Conservation (phyloP, 2,888 invertebrate genomes). For the Eilema griseolum region DNA sequence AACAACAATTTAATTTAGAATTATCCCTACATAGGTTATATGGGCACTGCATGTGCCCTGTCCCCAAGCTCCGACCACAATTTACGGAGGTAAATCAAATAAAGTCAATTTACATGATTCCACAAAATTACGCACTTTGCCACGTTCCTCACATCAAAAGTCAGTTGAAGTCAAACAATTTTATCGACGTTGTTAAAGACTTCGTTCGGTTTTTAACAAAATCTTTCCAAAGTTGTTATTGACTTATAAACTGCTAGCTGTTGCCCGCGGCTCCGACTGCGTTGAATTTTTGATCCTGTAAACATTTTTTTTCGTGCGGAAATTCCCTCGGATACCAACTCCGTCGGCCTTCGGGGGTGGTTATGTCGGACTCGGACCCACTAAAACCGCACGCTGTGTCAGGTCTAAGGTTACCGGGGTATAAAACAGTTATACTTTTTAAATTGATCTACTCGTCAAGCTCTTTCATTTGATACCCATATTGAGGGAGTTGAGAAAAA, state of each 20-base stretch:
- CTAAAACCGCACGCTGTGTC: too few relatives aligned
- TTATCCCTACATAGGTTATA: slow-evolving; percentile 9
- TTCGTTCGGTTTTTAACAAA: neutral
- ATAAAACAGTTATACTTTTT: too few relatives aligned
- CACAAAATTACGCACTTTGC: slow-evolving; percentile 33
- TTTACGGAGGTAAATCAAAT: slow-evolving; percentile 51
- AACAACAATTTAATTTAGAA: neutral
- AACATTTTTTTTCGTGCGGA: too few relatives aligned
- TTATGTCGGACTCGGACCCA: too few relatives aligned
- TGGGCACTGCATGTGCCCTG: neutral
- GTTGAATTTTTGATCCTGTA: too few relatives aligned
- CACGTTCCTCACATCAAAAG: slow-evolving; percentile 16
- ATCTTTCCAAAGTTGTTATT: neutral
- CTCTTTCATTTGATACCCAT: too few relatives aligned
- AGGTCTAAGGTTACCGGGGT: too few relatives aligned
- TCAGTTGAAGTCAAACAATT: slow-evolving; percentile 13
- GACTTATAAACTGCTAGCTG: neutral
- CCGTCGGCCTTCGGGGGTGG: too few relatives aligned
- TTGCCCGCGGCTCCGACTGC: too few relatives aligned
- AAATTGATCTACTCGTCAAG: too few relatives aligned
- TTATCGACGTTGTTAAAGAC: slow-evolving; percentile 9
- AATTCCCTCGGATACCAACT: too few relatives aligned
- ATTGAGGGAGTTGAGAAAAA: too few relatives aligned
- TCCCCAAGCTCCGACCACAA: slow-evolving; percentile 34
- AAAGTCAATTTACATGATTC: slow-evolving; percentile 50